Conservation (phyloP, 1,140 invertebrate genomes). For the Coptotermes formosanus region DNA sequence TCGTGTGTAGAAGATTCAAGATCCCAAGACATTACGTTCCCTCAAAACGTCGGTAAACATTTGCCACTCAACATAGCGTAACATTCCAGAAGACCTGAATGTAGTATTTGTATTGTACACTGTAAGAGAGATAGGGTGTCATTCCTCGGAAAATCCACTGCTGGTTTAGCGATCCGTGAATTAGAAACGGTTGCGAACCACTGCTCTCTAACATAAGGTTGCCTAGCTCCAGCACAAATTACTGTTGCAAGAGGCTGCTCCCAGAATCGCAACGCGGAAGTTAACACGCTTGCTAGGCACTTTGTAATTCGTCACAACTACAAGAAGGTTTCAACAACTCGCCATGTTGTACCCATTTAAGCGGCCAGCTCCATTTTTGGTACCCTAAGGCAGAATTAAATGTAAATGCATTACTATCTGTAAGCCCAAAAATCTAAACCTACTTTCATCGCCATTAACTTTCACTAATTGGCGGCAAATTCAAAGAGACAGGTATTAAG, state of each 20-base stretch:
- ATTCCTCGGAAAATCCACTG: too few species aligned
- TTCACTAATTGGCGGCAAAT: background rate
- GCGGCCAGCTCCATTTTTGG: background rate
- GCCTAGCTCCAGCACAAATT: background rate
- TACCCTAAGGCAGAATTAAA: background rate
- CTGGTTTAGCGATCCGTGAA: too few species aligned
- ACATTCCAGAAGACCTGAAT: too few species aligned
- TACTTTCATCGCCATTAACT: background rate
- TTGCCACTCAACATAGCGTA: too few species aligned
- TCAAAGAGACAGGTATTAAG: background rate
- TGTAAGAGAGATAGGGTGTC: too few species aligned
- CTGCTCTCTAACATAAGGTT: too few species aligned
- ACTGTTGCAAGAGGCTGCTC: background rate
- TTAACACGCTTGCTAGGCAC: background rate
- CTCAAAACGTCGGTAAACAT: too few species aligned
- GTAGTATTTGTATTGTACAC: too few species aligned
- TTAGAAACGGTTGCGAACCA: too few species aligned
- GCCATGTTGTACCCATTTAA: background rate
- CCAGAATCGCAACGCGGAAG: background rate
- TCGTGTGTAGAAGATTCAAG: too few species aligned
- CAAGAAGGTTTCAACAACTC: background rate
- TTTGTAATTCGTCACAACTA: conserved; percentile 2
- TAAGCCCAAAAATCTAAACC: background rate
- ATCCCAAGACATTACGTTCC: too few species aligned
- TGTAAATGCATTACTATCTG: background rate